phyloP scores from a whole-genome alignment of 2,113 vertebrate genomes.

The Azemiops feae region DNA sequence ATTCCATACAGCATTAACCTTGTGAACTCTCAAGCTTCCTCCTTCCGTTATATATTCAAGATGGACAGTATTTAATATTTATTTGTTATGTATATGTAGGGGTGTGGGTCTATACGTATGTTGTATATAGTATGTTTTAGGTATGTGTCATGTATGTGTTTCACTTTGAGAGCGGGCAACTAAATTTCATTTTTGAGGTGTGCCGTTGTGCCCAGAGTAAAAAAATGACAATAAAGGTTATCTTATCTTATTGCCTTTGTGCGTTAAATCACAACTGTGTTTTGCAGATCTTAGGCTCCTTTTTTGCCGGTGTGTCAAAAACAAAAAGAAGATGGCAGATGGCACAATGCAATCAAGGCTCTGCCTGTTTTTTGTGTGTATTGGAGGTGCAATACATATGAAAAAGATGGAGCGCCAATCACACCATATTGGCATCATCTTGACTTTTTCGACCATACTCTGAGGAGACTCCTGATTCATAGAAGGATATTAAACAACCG shows the following conservation, averaged over 20 bases:
- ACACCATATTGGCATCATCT: not conserved
- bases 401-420: not conserved
- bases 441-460: not conserved
- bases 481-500: not conserved
- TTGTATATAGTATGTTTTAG: no score
- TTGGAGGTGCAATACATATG: not conserved
- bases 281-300: not conserved
- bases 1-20: no score
- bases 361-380: not conserved
- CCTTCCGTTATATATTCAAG: no score
- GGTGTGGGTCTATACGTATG: no score
- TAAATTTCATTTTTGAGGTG: no score
- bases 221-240: not conserved
- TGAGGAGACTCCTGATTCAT: not conserved
- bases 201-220: no score
- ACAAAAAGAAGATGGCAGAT: not conserved
- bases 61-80: no score
- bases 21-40: no score
- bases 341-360: not conserved
- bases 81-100: no score
- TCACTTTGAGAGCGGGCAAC: no score
- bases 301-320: not conserved
- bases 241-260: not conserved
- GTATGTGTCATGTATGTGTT: no score
- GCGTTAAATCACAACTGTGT: not conserved